Conservation (phyloP, 2,888 invertebrate species). For the Melieria omissa region DNA sequence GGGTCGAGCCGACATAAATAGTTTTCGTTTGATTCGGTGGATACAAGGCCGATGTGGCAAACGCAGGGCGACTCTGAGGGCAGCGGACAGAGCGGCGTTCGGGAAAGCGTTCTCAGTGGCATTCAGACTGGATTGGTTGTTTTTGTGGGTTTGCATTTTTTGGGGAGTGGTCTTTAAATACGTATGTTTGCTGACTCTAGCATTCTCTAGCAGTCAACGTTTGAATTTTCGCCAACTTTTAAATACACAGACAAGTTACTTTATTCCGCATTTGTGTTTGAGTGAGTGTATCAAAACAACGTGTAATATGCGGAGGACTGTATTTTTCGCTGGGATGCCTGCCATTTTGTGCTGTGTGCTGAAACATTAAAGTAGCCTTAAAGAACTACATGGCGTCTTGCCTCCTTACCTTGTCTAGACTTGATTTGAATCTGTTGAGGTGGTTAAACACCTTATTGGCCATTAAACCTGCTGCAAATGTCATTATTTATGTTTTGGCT, state of each 20-base stretch:
- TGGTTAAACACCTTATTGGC: no score
- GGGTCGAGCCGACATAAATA: conserved; percentile 10
- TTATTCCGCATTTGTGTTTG: no score
- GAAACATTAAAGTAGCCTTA: conserved; percentile 59
- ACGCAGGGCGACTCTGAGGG: not conserved
- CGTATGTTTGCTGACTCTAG: conserved; percentile 29
- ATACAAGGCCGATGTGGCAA: not conserved
- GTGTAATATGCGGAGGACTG: no score
- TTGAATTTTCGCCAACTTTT: not conserved
- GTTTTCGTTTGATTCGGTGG: conserved; percentile 19
- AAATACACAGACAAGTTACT: no score
- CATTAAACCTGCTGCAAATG: no score
- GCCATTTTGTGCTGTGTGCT: conserved; percentile 26
- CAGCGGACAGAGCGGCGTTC: conserved; percentile 5
- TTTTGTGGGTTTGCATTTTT: conserved; percentile 49
- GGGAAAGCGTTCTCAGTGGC: conserved; percentile 40
- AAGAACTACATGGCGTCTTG: conserved; percentile 46
- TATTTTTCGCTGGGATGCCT: conserved; percentile 12
- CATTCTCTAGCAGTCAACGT: not conserved
- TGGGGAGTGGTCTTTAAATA: conserved; percentile 60
- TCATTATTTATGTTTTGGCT: no score
- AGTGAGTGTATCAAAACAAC: no score
- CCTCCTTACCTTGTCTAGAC: no score
- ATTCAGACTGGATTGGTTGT: conserved; percentile 52
- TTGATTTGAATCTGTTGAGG: no score